Conservation (phyloP, 2,888 invertebrate species). For the Crossocerus cetratus region DNA sequence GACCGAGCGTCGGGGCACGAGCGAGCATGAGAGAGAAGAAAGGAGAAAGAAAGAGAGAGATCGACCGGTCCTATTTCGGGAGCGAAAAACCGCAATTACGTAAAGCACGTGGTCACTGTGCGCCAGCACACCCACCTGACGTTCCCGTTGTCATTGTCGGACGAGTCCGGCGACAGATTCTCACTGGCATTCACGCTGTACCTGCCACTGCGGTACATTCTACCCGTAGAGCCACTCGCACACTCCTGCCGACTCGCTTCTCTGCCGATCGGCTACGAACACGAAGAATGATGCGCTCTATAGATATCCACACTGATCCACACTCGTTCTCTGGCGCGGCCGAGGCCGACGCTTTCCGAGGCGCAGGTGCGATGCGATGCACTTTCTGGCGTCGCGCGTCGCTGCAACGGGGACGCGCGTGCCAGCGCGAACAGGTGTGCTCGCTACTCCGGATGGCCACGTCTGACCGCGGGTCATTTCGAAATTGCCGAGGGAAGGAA, state of each 20-base stretch:
- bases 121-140: constrained; percentile 35
- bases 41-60: neutral
- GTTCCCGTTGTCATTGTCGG: constrained; percentile 44
- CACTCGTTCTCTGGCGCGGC: too few relatives aligned
- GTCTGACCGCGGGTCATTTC: constrained; percentile 25
- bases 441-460: constrained; percentile 5
- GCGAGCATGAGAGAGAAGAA: too few relatives aligned
- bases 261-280: too few relatives aligned
- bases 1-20: too few relatives aligned
- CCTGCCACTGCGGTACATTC: constrained; percentile 30
- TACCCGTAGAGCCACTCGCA: constrained; percentile 3
- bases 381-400: too few relatives aligned
- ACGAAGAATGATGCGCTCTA: too few relatives aligned
- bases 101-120: constrained; percentile 19
- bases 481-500: neutral
- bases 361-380: too few relatives aligned
- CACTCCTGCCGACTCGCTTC: too few relatives aligned
- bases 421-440: constrained; percentile 29
- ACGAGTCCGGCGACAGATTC: constrained; percentile 29
- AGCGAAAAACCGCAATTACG: neutral
- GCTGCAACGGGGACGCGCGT: neutral
- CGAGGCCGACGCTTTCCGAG: too few relatives aligned
- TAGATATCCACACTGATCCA: too few relatives aligned
- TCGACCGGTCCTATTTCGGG: constrained; percentile 18
- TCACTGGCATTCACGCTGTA: constrained; percentile 5